phyloP scores from a whole-genome alignment of 2,888 invertebrate genomes.

The Cosmorhoe ocellata region DNA sequence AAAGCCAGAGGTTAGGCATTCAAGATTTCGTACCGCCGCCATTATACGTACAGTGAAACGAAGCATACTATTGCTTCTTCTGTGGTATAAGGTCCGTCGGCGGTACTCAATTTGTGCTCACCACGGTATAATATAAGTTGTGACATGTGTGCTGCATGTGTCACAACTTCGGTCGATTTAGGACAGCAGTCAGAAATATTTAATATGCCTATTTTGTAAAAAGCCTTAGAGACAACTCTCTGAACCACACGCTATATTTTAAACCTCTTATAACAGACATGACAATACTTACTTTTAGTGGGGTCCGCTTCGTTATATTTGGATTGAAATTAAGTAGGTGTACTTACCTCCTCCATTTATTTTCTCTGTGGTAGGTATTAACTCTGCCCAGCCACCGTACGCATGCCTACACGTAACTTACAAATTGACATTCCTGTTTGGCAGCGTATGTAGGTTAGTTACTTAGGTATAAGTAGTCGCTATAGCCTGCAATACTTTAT shows the following conservation, averaged over 20 bases:
- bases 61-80: conserved; percentile 24
- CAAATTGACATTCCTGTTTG: conserved; percentile 28
- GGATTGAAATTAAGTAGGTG: neutral
- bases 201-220: neutral
- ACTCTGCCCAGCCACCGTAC: conserved; percentile 10
- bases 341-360: neutral
- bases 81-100: conserved; percentile 36
- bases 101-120: conserved; percentile 42
- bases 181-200: neutral
- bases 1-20: conserved; percentile 34
- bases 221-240: too few relatives aligned
- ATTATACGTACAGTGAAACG: conserved; percentile 33
- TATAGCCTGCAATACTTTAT: too few relatives aligned
- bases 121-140: conserved; percentile 16
- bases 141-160: conserved; percentile 18
- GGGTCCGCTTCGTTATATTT: neutral
- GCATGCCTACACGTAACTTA: conserved; percentile 17
- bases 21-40: conserved; percentile 37
- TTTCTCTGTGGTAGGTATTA: conserved; percentile 5
- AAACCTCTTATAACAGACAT: neutral
- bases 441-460: conserved; percentile 20
- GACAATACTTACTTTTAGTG: neutral
- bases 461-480: conserved; percentile 7
- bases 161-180: conserved; percentile 6
- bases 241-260: too few relatives aligned